Base-by-base conservation (phyloP, 2,888 invertebrate genomes). In the Drosophila aldrichi region DNA sequence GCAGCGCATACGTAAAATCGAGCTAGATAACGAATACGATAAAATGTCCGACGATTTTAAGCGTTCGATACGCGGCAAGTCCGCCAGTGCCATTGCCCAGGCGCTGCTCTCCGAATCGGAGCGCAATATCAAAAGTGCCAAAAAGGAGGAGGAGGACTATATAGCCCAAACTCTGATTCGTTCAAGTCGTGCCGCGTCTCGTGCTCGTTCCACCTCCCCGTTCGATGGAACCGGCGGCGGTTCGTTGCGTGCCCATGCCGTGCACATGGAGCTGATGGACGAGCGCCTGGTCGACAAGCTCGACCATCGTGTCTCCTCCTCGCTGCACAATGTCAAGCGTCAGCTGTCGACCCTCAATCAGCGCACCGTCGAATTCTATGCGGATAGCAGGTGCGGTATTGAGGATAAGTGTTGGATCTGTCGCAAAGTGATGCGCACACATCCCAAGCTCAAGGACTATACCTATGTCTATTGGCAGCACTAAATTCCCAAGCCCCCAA, bases 61-160 rank as follows among this genome's bases (percentile, higher is more conserved):
- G 82, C 91, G 92, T 74, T 90, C 91, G 55, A 92, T 96, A 52
- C 94, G 95, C 84, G 96, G 96, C 56, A 96, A 96, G 94, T 96
- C 96, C 3, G 96, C 96, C 8, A 95, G 94, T 88, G 95, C 95
- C 51, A 97, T 97, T 70, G 96, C 95, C 77, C 94, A 94, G 72
- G 95, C 95, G 16, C 92, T 96, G 46, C 92, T 96, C 48, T 94
- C 94, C 43, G 95, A 95, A 81, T 95, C 94, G 70, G 91, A 93
- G 77, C 93, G 92, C 74, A 93, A 94, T 81, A 93, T 93, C 20
- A 90, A 91, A 78, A 61, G 66, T 56, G 89, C 91, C 67, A 91
- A 91, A 51, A 64, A 81, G 62, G 88, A 92, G 63, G 92, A 92
- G 65, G 92, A 92, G 67, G 81, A 91, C 68, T 90, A 83, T 43